phyloP scores from a whole-genome alignment of 2,113 vertebrate genomes.

The Neolamprologus caudopunctatus region DNA sequence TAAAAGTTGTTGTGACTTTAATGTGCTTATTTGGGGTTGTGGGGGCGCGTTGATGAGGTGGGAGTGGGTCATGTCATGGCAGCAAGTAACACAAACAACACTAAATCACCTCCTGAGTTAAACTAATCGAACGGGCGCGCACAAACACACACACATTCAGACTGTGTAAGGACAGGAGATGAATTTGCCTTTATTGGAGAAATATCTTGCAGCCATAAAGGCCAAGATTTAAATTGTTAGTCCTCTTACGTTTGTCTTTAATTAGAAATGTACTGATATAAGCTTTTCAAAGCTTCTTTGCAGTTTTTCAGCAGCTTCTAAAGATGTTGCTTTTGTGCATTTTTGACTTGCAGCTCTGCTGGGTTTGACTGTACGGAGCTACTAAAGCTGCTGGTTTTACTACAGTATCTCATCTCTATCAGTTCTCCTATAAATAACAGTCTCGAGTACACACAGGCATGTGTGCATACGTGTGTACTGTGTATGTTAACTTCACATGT shows the following conservation, averaged over 20 bases:
- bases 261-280: not conserved
- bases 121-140: slow-evolving; percentile 26
- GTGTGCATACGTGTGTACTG: not conserved
- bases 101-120: slow-evolving; percentile 56
- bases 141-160: slow-evolving; percentile 14
- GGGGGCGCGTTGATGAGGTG: slow-evolving; percentile 39
- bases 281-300: not conserved
- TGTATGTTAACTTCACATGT: not conserved
- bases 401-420: slow-evolving; percentile 3
- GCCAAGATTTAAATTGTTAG: not conserved
- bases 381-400: slow-evolving; percentile 2
- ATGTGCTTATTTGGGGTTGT: slow-evolving; percentile 42
- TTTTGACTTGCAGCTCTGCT: not conserved
- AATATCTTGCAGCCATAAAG: not conserved
- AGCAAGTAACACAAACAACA: slow-evolving; percentile 48
- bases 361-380: not conserved
- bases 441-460: not conserved
- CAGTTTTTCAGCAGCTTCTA: not conserved
- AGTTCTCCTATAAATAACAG: slow-evolving; percentile 5
- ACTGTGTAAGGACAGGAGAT: slow-evolving; percentile 29
- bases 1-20: slow-evolving; percentile 36
- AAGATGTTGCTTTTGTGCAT: not conserved
- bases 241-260: not conserved
- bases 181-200: slow-evolving; percentile 1
- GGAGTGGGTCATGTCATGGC: slow-evolving; percentile 34